Percentiles rank a stretch among this genome's conserved stretches.
phyloP scores from a whole-genome alignment of 2,113 vertebrate species.

The Heterotilapia buettikoferi region DNA sequence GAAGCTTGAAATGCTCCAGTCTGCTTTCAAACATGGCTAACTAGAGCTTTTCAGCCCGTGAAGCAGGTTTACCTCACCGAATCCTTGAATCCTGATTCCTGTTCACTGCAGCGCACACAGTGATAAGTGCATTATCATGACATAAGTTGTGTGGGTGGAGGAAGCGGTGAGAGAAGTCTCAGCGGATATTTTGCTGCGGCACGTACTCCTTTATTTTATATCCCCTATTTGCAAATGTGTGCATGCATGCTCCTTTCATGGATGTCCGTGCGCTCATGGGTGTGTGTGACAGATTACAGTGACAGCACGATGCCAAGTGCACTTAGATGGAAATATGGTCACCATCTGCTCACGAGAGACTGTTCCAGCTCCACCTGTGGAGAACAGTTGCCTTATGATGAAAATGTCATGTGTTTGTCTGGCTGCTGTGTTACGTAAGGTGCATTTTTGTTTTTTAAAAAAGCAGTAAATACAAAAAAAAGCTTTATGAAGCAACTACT shows the following conservation, averaged over 20 bases:
- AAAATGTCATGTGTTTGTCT: not conserved
- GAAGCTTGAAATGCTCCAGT: not conserved
- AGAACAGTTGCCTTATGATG: not conserved
- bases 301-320: slow-evolving; percentile 22
- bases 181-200: not conserved
- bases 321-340: slow-evolving; percentile 18
- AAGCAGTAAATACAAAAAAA: not conserved
- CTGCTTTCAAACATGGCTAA: not conserved
- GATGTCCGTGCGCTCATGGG: not conserved
- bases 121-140: not conserved
- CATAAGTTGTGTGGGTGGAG: slow-evolving; percentile 6
- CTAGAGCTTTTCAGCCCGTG: not conserved
- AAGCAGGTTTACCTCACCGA: not conserved
- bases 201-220: not conserved
- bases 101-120: not conserved
- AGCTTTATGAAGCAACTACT: not conserved
- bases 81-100: not conserved
- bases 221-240: not conserved
- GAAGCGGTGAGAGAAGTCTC: not conserved
- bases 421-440: not conserved
- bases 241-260: not conserved
- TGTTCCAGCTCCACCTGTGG: slow-evolving; percentile 14
- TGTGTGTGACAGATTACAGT: slow-evolving; percentile 7
- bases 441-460: not conserved
- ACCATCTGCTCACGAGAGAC: slow-evolving; percentile 28